Conservation (phyloP, 2,888 invertebrate species). For the Drosophila acutilabella region DNA sequence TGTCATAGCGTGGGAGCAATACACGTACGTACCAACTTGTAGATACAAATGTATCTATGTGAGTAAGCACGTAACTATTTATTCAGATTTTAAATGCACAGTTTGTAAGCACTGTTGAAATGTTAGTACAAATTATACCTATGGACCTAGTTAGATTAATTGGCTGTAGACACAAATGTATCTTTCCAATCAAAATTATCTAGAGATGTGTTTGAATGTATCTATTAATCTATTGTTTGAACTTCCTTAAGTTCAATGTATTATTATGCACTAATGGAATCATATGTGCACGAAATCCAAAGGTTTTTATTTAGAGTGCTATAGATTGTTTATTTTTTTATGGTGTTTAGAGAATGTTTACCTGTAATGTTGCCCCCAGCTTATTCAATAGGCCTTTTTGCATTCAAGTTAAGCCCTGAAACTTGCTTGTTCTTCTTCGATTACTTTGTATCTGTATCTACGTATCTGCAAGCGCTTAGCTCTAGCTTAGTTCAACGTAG, state of each 20-base stretch:
- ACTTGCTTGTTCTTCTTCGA: constrained; percentile 2
- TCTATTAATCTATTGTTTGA: too few species aligned
- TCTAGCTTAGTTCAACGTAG: constrained; percentile 23
- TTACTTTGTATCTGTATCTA: neutral
- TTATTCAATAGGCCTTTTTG: constrained; percentile 3
- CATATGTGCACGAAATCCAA: too few species aligned
- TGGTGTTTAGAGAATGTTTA: neutral
- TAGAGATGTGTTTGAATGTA: too few species aligned
- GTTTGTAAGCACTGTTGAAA: too few species aligned
- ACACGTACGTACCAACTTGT: neutral
- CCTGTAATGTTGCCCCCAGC: neutral
- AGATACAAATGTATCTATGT: constrained; percentile 13
- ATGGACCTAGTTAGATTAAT: too few species aligned
- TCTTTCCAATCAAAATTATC: neutral
- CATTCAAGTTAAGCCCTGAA: constrained; percentile 11
- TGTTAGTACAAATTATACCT: too few species aligned
- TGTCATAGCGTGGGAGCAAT: constrained; percentile 61
- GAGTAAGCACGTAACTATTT: constrained; percentile 1
- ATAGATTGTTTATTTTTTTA: neutral
- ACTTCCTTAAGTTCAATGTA: too few species aligned
- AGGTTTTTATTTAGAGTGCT: too few species aligned
- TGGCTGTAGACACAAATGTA: neutral
- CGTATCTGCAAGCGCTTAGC: constrained; percentile 13
- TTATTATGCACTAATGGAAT: too few species aligned
- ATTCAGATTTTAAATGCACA: neutral